A percentile compares a stretch with the other conserved stretches of the same genome.
Conservation (phyloP, 2,113 vertebrate species). For the Neodon shergylaensis region DNA sequence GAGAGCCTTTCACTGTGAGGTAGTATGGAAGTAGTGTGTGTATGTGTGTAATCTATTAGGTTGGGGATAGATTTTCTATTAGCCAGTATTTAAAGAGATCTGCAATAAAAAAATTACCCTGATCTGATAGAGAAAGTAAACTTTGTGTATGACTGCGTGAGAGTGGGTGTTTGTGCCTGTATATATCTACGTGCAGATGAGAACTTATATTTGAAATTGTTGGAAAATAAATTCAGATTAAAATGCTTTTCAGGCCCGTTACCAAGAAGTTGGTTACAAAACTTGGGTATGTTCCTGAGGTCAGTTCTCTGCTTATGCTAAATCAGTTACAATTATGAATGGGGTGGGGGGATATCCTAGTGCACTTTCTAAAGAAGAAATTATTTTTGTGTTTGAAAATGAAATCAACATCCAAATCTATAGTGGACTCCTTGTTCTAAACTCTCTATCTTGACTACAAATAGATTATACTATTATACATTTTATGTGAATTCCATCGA, state of each 20-base stretch:
- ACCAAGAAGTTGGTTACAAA: slow-evolving; percentile 70
- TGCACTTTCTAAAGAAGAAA: slow-evolving; percentile 78
- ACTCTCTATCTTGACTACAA: slow-evolving; percentile 63
- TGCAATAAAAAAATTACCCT: slow-evolving; percentile 80
- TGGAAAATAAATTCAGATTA: slow-evolving; percentile 77
- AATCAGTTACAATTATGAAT: slow-evolving; percentile 74
- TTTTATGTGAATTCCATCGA: slow-evolving; percentile 76
- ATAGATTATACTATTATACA: slow-evolving; percentile 66
- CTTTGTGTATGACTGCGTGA: slow-evolving; percentile 65
- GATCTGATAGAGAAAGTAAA: slow-evolving; percentile 76
- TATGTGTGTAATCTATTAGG: slow-evolving; percentile 75
- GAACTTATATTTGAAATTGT: slow-evolving; percentile 79
- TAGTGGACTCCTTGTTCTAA: slow-evolving; percentile 68
- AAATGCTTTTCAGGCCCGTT: slow-evolving; percentile 75
- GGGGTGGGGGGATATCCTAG: slow-evolving; percentile 57
- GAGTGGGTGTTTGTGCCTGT: slow-evolving; percentile 69
- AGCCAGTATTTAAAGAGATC: slow-evolving; percentile 76
- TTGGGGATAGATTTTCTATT: slow-evolving; percentile 79
- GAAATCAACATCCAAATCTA: slow-evolving; percentile 70
- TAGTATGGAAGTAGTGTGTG: slow-evolving; percentile 77
- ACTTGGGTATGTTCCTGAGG: slow-evolving; percentile 73
- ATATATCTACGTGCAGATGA: slow-evolving; percentile 75
- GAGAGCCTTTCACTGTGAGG: slow-evolving; percentile 82
- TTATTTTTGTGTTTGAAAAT: slow-evolving; percentile 78
- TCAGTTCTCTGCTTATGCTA: slow-evolving; percentile 72